A percentile compares a stretch with the other conserved stretches of the same genome.
Evolutionary conservation across 2,797 vertebrate species (phyloP).

Genomic region (Pogonophryne albipinna): DNA sequence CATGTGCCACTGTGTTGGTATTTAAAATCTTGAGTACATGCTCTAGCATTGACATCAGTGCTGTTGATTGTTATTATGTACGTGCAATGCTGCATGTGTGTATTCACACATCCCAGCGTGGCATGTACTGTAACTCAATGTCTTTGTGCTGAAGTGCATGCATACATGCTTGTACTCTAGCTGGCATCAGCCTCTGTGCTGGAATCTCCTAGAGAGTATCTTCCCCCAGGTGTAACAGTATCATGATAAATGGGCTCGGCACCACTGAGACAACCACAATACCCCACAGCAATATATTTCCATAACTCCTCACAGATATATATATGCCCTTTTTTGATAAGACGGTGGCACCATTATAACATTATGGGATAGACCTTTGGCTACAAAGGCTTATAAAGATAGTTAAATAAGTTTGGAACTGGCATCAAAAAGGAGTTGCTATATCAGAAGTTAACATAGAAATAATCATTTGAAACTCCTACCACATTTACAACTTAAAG

Average conservation of each 20-base stretch:
- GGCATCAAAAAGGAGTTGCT: constrained; percentile 34
- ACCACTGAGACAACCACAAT: constrained; percentile 77
- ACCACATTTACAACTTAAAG: background rate
- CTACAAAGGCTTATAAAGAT: constrained; percentile 61
- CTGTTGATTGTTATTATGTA: constrained; percentile 9
- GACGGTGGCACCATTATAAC: constrained; percentile 71
- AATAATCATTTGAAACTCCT: background rate
- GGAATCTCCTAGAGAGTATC: constrained; percentile 69
- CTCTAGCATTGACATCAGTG: constrained; percentile 16
- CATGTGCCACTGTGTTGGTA: background rate
- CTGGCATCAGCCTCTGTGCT: constrained; percentile 53
- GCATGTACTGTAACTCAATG: constrained; percentile 4
- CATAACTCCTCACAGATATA: constrained; percentile 78
- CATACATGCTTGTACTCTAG: constrained; percentile 12
- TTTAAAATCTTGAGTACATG: constrained; percentile 1
- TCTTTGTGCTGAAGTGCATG: constrained; percentile 34
- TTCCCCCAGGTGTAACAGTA: constrained; percentile 77
- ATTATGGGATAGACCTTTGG: constrained; percentile 72
- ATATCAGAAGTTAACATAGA: constrained; percentile 1
- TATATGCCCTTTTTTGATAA: constrained; percentile 71
- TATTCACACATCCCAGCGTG: constrained; percentile 24
- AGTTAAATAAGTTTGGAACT: constrained; percentile 37
- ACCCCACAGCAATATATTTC: constrained; percentile 80
- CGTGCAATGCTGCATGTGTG: constrained; percentile 10
- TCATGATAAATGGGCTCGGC: constrained; percentile 81